phyloP scores from a whole-genome alignment of 2,888 invertebrate genomes.

The Drosophila pseudotalamancana region DNA sequence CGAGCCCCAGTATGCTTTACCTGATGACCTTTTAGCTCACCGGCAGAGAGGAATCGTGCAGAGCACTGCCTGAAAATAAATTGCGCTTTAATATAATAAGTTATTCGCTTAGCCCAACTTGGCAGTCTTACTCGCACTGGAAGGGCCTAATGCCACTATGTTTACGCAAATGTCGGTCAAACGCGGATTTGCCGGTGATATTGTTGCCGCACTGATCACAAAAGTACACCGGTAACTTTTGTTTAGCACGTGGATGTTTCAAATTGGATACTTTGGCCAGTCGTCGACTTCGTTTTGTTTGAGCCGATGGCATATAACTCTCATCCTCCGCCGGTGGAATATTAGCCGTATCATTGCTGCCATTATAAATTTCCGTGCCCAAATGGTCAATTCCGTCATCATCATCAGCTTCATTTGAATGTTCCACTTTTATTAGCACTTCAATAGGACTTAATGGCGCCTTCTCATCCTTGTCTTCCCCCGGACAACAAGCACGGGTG shows the following conservation, averaged over 20 bases:
- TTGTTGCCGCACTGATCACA: slow-evolving; percentile 80
- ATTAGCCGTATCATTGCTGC: slow-evolving; percentile 8
- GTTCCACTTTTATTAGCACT: slow-evolving; percentile 55
- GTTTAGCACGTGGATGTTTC: slow-evolving; percentile 38
- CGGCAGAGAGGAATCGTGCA: slow-evolving; percentile 75
- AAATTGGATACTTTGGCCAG: slow-evolving; percentile 1
- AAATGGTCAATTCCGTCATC: slow-evolving; percentile 59
- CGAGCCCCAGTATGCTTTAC: slow-evolving; percentile 78
- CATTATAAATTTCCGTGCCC: slow-evolving; percentile 21
- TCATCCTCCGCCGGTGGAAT: slow-evolving; percentile 5
- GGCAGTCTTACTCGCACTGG: slow-evolving; percentile 76
- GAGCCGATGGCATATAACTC: background rate
- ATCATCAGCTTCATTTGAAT: slow-evolving; percentile 15
- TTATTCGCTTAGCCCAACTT: background rate
- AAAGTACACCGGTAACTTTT: slow-evolving; percentile 62
- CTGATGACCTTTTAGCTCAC: slow-evolving; percentile 78
- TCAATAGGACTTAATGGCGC: slow-evolving; percentile 39
- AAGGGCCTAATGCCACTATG: slow-evolving; percentile 79
- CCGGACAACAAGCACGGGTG: background rate
- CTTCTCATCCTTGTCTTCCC: background rate
- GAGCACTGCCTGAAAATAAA: slow-evolving; percentile 65
- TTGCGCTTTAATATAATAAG: background rate
- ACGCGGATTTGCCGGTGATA: slow-evolving; percentile 75
- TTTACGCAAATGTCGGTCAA: slow-evolving; percentile 75
- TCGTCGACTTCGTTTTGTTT: slow-evolving; percentile 16